A percentile compares a stretch with the other conserved stretches of the same genome.
These are phyloP conservation scores for Leptonema lineaticorne DNA, from an alignment of 1,140 invertebrate species.

Conservation along the genomic window DNA sequence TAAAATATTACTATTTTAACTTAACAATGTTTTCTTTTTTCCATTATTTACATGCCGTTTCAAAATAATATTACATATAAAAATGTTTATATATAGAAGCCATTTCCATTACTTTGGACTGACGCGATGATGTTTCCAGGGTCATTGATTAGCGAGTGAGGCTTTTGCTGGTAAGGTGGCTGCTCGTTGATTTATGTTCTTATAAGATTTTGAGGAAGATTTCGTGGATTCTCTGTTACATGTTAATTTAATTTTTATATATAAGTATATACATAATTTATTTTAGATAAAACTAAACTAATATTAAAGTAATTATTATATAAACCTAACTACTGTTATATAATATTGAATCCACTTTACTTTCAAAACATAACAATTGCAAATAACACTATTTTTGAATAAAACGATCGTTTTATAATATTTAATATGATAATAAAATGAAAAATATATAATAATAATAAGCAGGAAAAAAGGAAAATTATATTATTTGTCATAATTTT, in stretches of 20 bases:
- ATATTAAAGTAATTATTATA: neutral
- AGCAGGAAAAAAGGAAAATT: too few relatives aligned
- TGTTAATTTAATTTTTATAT: neutral
- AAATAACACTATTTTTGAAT: too few relatives aligned
- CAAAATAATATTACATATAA: neutral
- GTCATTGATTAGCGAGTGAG: constrained; percentile 50
- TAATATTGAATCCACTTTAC: too few relatives aligned
- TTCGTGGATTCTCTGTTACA: constrained; percentile 69
- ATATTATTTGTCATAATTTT: too few relatives aligned
- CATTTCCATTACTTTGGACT: constrained; percentile 23
- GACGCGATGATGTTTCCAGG: constrained; percentile 33
- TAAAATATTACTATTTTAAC: too few relatives aligned
- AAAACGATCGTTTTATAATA: too few relatives aligned
- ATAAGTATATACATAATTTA: neutral
- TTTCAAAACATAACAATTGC: too few relatives aligned
- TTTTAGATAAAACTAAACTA: neutral
- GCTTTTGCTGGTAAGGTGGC: constrained; percentile 70
- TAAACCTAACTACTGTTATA: too few relatives aligned
- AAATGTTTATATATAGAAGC: neutral
- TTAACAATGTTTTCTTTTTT: too few relatives aligned
- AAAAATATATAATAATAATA: too few relatives aligned
- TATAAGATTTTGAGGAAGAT: constrained; percentile 69
- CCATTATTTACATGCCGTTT: too few relatives aligned
- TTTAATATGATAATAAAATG: too few relatives aligned
- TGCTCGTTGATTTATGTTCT: constrained; percentile 68